phyloP scores from a whole-genome alignment of 35 echinoderm and acorn worm species.

The Patiria miniata region DNA sequence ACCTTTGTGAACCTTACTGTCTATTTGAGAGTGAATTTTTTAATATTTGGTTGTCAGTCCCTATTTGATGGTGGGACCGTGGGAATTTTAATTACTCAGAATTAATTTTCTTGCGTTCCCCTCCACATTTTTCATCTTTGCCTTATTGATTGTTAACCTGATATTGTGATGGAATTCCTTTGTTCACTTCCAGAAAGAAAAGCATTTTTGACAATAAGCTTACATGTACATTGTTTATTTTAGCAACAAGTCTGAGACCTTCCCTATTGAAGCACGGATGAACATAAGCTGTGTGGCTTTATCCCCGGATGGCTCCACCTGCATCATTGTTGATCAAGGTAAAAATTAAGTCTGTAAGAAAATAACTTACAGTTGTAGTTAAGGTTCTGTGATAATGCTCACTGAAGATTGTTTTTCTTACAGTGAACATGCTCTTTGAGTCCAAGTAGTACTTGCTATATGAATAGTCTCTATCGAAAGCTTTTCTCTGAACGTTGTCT shows the following conservation, averaged over 20 bases:
- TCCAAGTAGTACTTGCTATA: neutral
- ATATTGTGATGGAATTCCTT: no score
- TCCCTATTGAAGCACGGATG: constrained; percentile 76
- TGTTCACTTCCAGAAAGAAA: no score
- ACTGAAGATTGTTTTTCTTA: neutral
- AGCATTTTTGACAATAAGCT: no score
- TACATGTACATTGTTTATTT: constrained; percentile 15
- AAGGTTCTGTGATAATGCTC: neutral
- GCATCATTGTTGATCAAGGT: constrained; percentile 91
- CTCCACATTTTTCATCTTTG: no score
- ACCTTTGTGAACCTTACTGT: neutral
- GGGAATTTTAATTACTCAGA: no score
- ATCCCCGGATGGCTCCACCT: constrained; percentile 74
- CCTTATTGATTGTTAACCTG: no score
- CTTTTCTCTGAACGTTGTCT: no score
- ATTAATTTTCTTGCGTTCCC: no score
- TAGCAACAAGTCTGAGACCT: constrained; percentile 94
- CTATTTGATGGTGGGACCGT: no score
- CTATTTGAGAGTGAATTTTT: neutral
- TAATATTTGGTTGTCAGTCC: no score
- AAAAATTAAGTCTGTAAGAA: no score
- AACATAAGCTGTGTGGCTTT: constrained; percentile 91
- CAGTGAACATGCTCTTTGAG: neutral
- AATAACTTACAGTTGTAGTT: neutral
- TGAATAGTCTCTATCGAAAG: no score